A percentile compares a stretch with the other conserved stretches of the same genome.
Evolutionary conservation across 2,113 vertebrate genomes (phyloP).

Genomic region (Xiphorhynchus elegans): DNA sequence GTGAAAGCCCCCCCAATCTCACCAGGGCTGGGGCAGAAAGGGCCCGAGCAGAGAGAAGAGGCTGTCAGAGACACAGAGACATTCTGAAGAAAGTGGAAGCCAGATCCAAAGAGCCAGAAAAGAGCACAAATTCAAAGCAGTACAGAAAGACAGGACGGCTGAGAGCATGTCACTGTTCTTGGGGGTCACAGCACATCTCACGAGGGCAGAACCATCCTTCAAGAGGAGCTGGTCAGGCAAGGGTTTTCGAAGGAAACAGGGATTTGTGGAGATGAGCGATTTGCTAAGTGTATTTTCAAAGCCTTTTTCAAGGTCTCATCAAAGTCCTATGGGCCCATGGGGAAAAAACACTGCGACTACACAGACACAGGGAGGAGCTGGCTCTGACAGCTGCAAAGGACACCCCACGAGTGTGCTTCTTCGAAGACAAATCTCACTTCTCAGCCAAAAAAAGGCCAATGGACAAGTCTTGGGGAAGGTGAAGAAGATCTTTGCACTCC

Average conservation of each 20-base stretch:
- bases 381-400: neutral
- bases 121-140: constrained; percentile 28
- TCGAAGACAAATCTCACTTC: neutral
- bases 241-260: neutral
- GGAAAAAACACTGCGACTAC: neutral
- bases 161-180: accelerated
- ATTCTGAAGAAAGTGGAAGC: constrained; percentile 17
- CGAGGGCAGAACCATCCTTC: neutral
- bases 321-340: accelerated
- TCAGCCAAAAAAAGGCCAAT: neutral
- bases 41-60: neutral
- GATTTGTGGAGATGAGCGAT: neutral
- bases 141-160: neutral
- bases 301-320: neutral
- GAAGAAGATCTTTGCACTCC: neutral
- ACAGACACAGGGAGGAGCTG: accelerated
- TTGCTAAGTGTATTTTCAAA: neutral
- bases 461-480: neutral
- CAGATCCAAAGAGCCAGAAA: neutral
- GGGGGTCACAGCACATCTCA: neutral
- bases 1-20: neutral
- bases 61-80: neutral
- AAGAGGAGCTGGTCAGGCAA: accelerated
- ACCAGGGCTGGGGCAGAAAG: neutral
- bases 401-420: neutral